Evolutionary conservation across 2,888 invertebrate species (phyloP).

Genomic region (Rotaria macrura): DNA sequence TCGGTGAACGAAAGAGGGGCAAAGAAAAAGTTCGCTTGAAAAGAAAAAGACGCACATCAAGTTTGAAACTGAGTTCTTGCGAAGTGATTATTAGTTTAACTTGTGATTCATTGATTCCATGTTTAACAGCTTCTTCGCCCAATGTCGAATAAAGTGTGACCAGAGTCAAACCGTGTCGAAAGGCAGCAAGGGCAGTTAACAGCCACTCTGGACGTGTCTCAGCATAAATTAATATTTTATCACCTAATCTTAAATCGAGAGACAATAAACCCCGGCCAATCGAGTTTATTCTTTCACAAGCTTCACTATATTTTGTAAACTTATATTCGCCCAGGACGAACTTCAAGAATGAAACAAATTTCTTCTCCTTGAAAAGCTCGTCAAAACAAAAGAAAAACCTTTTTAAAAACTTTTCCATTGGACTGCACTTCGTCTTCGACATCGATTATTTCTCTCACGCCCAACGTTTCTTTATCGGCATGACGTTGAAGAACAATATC

Average conservation of each 20-base stretch:
- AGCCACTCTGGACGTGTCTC: conserved; percentile 97
- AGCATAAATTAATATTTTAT: conserved; percentile 76
- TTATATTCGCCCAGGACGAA: conserved; percentile 81
- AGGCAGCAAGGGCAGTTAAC: conserved; percentile 84
- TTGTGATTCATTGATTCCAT: conserved; percentile 91
- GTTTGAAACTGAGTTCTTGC: conserved; percentile 63
- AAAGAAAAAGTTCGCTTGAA: background rate
- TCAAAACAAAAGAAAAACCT: conserved; percentile 52
- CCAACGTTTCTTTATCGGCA: conserved; percentile 45
- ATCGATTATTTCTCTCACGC: conserved; percentile 72
- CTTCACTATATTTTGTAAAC: conserved; percentile 73
- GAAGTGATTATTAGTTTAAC: conserved; percentile 83
- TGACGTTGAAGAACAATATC: background rate
- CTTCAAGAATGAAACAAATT: conserved; percentile 48
- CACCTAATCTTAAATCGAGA: conserved; percentile 61
- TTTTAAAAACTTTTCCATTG: conserved; percentile 86
- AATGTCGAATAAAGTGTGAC: conserved; percentile 93
- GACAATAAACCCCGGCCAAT: conserved; percentile 65
- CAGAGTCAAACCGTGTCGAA: conserved; percentile 83
- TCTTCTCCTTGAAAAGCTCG: background rate
- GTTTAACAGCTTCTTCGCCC: conserved; percentile 87
- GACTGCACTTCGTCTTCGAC: conserved; percentile 88
- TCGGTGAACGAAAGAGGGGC: no score
- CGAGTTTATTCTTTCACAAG: conserved; percentile 62
- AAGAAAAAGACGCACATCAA: background rate